These are phyloP conservation scores for Leptosomus discolor DNA, from an alignment of 2,113 vertebrate genomes.

Conservation along the genomic window DNA sequence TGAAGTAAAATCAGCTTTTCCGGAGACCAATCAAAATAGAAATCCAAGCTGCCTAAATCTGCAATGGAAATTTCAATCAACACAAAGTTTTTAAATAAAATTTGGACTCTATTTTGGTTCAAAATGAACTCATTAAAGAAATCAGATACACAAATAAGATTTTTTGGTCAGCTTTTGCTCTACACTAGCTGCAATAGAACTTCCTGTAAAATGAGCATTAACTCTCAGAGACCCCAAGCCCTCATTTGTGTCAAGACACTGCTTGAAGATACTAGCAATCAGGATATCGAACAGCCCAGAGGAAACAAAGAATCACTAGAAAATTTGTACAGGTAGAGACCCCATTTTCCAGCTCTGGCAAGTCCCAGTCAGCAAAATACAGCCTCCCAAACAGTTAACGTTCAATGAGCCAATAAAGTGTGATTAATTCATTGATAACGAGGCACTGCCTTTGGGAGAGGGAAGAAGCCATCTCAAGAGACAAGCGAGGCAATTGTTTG, in stretches of 20 bases:
- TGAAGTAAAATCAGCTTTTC: constrained; percentile 76
- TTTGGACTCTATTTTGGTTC: constrained; percentile 58
- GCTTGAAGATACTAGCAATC: background rate
- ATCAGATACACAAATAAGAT: constrained; percentile 60
- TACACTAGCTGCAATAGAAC: background rate
- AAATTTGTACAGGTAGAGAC: background rate
- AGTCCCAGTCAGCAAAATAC: background rate
- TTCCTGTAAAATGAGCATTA: background rate
- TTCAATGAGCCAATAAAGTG: background rate
- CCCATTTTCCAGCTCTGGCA: background rate
- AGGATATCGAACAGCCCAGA: background rate
- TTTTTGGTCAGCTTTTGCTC: constrained; percentile 53
- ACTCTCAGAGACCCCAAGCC: background rate
- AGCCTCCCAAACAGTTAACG: background rate
- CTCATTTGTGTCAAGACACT: background rate
- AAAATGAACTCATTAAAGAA: constrained; percentile 68
- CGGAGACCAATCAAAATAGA: constrained; percentile 75
- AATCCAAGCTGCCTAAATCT: constrained; percentile 73
- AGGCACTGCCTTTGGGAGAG: constrained; percentile 8
- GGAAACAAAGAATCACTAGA: background rate
- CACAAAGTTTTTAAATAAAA: constrained; percentile 73
- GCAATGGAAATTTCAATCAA: constrained; percentile 76
- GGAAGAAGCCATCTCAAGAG: constrained; percentile 54
- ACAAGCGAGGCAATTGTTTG: constrained; percentile 81
- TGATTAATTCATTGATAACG: constrained; percentile 52